Evolutionary conservation across 2,113 vertebrate genomes (phyloP).

Genomic region (Neofelis nebulosa): DNA sequence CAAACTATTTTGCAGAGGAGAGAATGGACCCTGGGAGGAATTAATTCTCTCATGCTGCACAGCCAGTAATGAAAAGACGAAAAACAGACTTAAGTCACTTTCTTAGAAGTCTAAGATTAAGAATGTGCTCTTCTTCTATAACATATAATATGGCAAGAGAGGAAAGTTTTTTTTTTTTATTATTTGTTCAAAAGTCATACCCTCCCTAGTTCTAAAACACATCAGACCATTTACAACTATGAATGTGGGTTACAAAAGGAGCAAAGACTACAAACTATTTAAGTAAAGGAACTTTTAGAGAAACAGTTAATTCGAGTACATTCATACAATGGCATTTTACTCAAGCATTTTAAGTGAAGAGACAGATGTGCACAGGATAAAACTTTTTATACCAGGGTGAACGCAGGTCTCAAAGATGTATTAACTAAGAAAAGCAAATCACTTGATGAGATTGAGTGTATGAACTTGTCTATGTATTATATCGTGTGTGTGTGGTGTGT

Average conservation of each 20-base stretch:
- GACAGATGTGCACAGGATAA: background rate
- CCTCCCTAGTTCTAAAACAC: background rate
- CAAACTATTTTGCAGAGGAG: background rate
- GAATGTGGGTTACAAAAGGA: background rate
- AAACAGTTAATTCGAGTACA: background rate
- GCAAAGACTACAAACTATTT: background rate
- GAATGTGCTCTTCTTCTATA: background rate
- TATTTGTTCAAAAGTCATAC: background rate
- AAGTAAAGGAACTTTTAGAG: background rate
- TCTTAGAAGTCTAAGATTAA: background rate
- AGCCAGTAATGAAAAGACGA: background rate
- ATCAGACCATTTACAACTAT: background rate
- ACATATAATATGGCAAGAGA: background rate
- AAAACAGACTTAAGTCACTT: background rate
- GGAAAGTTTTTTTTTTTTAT: background rate
- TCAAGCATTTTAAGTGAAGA: background rate
- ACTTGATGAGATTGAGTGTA: background rate
- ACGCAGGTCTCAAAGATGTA: background rate
- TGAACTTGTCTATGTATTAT: background rate
- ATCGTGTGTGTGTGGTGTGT: background rate
- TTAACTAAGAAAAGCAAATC: background rate
- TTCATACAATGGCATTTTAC: background rate
- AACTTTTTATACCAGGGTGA: background rate
- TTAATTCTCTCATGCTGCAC: background rate
- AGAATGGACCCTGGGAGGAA: background rate